Base-by-base conservation (phyloP, 2,888 invertebrate species). In the Fragum whitleyi region DNA sequence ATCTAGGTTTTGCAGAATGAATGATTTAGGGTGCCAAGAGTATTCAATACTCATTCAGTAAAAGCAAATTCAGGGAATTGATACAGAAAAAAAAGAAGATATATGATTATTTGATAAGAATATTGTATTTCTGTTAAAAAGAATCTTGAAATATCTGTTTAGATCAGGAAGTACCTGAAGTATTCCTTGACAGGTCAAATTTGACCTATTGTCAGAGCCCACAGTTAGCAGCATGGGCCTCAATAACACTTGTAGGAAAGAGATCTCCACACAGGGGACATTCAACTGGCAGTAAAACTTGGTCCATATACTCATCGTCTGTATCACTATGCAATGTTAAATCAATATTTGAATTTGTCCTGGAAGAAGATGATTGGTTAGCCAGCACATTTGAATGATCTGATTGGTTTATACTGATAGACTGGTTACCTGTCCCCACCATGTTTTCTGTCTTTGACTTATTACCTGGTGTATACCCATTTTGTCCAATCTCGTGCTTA, bases 241-340 rank as follows among this genome's bases (percentile, higher is more conserved):
- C 74, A 55, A 84, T 74, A 14, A 79, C 23, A 32, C n/a, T 42
- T 11, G 42, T 65, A 2, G 81, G 84, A 32, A 75, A 84, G 28
- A 53, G 77, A 28, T 74, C 72, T 19, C 68, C 79, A 81, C 84
- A 84, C 23, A 84, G 42, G 1, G 84, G 84, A 32, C 84, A 84
- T 26, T 79, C 79, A 26, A 83, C 79, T 26, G 68, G 73, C 6
- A 65, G 47, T n/a, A 21, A 61, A 19, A 21, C 23, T 11, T 62
- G 26, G 29, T 36, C 51, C 2, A 76, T 21, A 53, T 21, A 36
- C 19, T 65, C 65, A 61, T 26, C 11, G 36, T 61, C 51, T 42
- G 26, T 29, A 7, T 62, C 73, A 62, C 29, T 51, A 32, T 36
- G 32, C 53, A 65, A 21, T 6, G 42, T 65, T 36, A 42, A 42